Evolutionary conservation across 92 coral and sea anemone genomes (phyloP), one percentile per base, ranked within the genome.

Genomic region (Diadumene lineata): DNA sequence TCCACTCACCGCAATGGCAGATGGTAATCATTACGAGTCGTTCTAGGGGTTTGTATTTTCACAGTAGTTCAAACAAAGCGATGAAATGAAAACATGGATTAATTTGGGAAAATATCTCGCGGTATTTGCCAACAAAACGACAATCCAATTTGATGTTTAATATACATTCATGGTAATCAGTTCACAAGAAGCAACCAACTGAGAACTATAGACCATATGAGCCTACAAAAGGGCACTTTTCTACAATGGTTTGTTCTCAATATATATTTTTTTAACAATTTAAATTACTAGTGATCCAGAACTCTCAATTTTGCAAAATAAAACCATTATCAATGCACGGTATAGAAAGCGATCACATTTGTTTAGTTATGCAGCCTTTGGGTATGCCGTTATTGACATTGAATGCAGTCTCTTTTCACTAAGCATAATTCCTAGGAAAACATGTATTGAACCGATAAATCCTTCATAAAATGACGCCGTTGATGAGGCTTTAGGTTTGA

Each of bases 341-440:
- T 6, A 38, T 4, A 53, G 24, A 53, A 53, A 15, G 18, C 18
- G 60, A 53, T 53, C 60, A 44, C 4, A 53, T 53, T 16, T 53
- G 24, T 15, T 53, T 15, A 15, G 24, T 60, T 60, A 10, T 60
- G 65, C 31, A 60, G 8, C 23, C 21, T 57, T 56, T 22, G 64
- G 50, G 19, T 19, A 11, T 19, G 50, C 66, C 56, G 51, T 31
- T 56, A 43, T 76, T 76, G 66, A 76, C 73, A 76, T 17, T 16
- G 18, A 44, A 25, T 27, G 32, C 48, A 30, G 1, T 15, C 50
- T 64, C 62, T 30, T 29, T 61, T 63, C 31, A 34, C 22, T 6
- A 34, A 24, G n/a, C 53, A 0, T 76, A 76, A 76, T 65, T 22
- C 73, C 69, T 64, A 53, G 22, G 72, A 76, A 69, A 44, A 76